Base-by-base conservation (phyloP, 2,888 invertebrate genomes). In the Ernsta delagoae region DNA sequence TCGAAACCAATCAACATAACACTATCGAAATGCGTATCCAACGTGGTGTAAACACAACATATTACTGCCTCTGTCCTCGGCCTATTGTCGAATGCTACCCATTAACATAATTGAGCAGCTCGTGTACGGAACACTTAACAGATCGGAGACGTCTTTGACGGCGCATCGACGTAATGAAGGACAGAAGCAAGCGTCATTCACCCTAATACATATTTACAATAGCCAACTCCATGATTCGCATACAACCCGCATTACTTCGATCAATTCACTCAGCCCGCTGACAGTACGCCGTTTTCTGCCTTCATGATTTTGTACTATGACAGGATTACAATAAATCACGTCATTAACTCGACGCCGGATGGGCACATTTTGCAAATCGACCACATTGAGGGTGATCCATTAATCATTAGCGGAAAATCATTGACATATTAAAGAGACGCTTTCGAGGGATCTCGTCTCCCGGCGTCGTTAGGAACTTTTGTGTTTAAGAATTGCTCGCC, bases 31-130 rank as follows among this genome's bases (percentile, higher is more conserved):
- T 54, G 59, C 53, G 24, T 41, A 59, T 63, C 41, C 41, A 54
- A 9, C 45, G 43, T 60, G 34, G 53, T 39, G 62, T 57, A 59
- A 65, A 57, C 57, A 48, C 39, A 31, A 62, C 48, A 68, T 62
- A 62, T 54, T 43, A 48, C 61, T 67, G 56, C 60, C 56, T 45
- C 45, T 67, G 59, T 61, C 43, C 66, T 54, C 50, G 54, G 54
- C 12, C 65, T 24, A 70, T 83, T 85, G 87, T 85, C 81, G 82
- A 85, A 84, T 85, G 83, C 83, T 83, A 84, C 78, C 89, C 90
- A 91, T 92, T 91, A 91, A 80, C 89, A 90, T 91, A 90, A 92
- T 91, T 91, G 90, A 90, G 85, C 86, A 82, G 83, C 87, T 86
- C 84, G 86, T 86, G 84, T 88, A 85, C 87, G 84, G 85, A 86